These are phyloP conservation scores for Littorina saxatilis DNA, from an alignment of 1,140 invertebrate species.

Conservation along the genomic window DNA sequence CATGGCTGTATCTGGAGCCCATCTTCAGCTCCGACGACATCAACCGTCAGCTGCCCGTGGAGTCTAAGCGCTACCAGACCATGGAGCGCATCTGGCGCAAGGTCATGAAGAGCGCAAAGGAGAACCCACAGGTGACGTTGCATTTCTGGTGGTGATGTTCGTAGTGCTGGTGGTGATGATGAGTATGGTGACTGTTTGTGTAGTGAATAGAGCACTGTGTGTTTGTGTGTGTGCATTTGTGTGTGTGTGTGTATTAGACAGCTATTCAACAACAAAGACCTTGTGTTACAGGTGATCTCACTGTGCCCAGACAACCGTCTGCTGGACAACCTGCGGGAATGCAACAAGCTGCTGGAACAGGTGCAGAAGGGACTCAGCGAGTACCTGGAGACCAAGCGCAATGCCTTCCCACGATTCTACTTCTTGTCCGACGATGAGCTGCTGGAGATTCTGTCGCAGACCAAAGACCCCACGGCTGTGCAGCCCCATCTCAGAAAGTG, in stretches of 20 bases:
- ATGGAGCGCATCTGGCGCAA: constrained; percentile 87
- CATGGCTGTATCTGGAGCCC: constrained; percentile 77
- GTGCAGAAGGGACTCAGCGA: constrained; percentile 85
- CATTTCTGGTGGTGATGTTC: background rate
- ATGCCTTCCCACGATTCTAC: constrained; percentile 88
- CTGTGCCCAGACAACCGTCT: constrained; percentile 77
- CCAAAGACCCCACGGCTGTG: constrained; percentile 87
- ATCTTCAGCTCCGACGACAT: constrained; percentile 77
- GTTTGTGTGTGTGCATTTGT: too few species aligned
- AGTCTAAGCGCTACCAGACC: constrained; percentile 86
- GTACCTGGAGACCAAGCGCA: constrained; percentile 90
- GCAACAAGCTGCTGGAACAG: constrained; percentile 81
- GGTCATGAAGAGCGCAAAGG: constrained; percentile 83
- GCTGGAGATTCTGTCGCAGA: constrained; percentile 88
- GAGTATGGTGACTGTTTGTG: too few species aligned
- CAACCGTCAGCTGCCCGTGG: constrained; percentile 82
- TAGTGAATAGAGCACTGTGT: too few species aligned
- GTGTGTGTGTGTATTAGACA: too few species aligned
- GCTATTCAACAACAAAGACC: background rate
- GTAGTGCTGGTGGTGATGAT: too few species aligned
- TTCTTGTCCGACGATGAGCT: constrained; percentile 93
- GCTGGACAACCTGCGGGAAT: constrained; percentile 83
- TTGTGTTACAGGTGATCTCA: constrained; percentile 71
- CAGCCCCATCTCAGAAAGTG: constrained; percentile 88
- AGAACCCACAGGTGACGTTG: constrained; percentile 80